Evolutionary conservation across 2,888 invertebrate species (phyloP).

Genomic region (Xestia c-nigrum): DNA sequence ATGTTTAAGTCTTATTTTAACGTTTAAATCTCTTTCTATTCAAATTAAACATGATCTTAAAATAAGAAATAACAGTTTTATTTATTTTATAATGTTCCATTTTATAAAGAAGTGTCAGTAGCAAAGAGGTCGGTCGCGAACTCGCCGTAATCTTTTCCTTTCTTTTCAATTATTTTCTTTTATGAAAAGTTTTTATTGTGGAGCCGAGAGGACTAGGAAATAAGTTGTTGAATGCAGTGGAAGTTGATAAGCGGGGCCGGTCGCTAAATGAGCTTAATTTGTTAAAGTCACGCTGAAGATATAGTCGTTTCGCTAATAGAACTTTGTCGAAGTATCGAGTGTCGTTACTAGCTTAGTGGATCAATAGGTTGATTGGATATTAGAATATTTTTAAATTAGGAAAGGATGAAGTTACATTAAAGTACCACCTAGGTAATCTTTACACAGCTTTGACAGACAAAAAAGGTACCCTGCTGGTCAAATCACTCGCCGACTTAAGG

Average conservation of each 20-base stretch:
- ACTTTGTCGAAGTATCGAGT: conserved; percentile 71
- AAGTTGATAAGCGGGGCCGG: conserved; percentile 65
- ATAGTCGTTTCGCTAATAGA: conserved; percentile 74
- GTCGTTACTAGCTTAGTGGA: conserved; percentile 10
- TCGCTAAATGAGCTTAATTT: conserved; percentile 85
- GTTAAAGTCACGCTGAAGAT: conserved; percentile 81
- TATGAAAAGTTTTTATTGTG: conserved; percentile 63
- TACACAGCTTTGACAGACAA: background rate
- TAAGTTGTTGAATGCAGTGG: conserved; percentile 72
- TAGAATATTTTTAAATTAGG: conserved; percentile 19
- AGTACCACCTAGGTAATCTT: background rate
- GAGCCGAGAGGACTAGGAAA: conserved; percentile 59
- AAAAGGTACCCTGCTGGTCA: background rate
- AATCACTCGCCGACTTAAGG: background rate
- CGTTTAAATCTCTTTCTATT: background rate
- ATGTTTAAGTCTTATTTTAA: background rate
- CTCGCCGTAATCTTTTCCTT: conserved; percentile 54
- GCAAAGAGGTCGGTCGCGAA: conserved; percentile 42
- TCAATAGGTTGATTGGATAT: conserved; percentile 28
- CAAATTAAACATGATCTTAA: conserved; percentile 12
- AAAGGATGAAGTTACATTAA: background rate
- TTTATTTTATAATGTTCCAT: conserved; percentile 27
- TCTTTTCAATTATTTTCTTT: conserved; percentile 63
- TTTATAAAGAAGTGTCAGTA: conserved; percentile 36
- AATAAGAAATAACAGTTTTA: conserved; percentile 20